Conservation (phyloP, 2,888 invertebrate genomes). For the Tetranychus piercei region DNA sequence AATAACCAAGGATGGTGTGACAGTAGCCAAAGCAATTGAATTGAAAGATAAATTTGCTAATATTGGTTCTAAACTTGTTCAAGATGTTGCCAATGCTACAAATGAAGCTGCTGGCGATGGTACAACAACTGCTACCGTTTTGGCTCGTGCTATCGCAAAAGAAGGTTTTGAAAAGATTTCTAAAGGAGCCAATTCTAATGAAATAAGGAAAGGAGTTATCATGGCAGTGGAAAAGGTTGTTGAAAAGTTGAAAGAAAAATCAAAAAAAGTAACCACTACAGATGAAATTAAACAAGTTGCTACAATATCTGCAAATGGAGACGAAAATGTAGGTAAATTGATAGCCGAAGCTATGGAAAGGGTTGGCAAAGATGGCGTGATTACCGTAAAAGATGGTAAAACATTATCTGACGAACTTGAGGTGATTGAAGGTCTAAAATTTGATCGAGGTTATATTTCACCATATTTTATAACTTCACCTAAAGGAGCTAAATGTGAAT, state of each 20-base stretch:
- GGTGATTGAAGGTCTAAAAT: conserved; percentile 83
- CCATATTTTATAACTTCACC: conserved; percentile 97
- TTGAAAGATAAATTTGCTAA: conserved; percentile 97
- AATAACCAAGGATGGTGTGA: conserved; percentile 99
- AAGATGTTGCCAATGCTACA: conserved; percentile 97
- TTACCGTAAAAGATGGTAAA: conserved; percentile 98
- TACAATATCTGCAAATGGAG: conserved; percentile 97
- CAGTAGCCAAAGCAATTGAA: conserved; percentile 90
- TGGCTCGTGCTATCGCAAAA: conserved; percentile 91
- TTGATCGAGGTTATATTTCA: conserved; percentile 96
- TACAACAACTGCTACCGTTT: conserved; percentile 88
- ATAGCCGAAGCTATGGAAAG: conserved; percentile 94
- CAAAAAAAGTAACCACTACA: conserved; percentile 84
- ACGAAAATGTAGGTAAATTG: conserved; percentile 66
- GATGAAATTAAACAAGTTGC: conserved; percentile 98
- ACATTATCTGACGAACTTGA: conserved; percentile 75
- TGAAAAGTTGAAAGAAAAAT: conserved; percentile 66
- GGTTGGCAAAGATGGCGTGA: conserved; percentile 93
- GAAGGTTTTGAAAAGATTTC: conserved; percentile 98
- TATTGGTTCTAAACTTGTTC: conserved; percentile 91
- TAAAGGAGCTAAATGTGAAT: conserved; percentile 95
- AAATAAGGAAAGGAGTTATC: conserved; percentile 85
- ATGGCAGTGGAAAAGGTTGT: conserved; percentile 82
- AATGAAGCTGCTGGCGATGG: conserved; percentile 99
- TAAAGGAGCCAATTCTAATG: conserved; percentile 89